Percentiles rank a stretch among this genome's conserved stretches.
phyloP scores from a whole-genome alignment of 1,140 invertebrate species.

The Leptinotarsa undecemlineata region DNA sequence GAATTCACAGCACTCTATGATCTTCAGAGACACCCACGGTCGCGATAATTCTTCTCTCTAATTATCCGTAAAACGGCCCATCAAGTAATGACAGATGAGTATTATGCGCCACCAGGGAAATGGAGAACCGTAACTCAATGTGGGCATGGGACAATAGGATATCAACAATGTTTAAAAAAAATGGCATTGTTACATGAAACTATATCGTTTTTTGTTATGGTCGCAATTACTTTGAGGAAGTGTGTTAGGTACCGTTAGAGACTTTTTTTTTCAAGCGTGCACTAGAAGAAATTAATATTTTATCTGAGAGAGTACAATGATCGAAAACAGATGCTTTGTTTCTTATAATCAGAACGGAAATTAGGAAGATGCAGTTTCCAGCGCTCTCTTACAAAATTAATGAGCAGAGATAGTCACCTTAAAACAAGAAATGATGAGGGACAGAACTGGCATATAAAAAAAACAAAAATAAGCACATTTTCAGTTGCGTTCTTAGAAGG shows the following conservation, averaged over 20 bases:
- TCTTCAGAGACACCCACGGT: not conserved
- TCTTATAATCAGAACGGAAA: no score
- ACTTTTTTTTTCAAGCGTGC: not conserved
- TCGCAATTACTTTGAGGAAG: not conserved
- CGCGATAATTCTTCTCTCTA: slow-evolving; percentile 8
- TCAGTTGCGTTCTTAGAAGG: no score
- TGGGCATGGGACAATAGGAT: not conserved
- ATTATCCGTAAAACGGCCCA: not conserved
- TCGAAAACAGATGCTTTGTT: no score
- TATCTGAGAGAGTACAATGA: not conserved
- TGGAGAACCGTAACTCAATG: not conserved
- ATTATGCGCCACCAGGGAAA: not conserved
- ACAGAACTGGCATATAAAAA: no score
- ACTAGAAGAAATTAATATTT: not conserved
- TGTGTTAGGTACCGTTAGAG: not conserved
- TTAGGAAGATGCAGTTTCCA: no score
- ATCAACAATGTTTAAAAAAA: not conserved
- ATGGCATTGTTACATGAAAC: not conserved
- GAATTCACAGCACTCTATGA: not conserved
- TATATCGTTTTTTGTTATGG: not conserved
- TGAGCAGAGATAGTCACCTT: no score
- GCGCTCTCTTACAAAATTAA: no score
- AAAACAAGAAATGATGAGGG: no score
- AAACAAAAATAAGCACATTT: no score
- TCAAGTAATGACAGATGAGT: not conserved